Evolutionary conservation across 1,140 invertebrate species (phyloP).

Genomic region (Drosophila athabasca): DNA sequence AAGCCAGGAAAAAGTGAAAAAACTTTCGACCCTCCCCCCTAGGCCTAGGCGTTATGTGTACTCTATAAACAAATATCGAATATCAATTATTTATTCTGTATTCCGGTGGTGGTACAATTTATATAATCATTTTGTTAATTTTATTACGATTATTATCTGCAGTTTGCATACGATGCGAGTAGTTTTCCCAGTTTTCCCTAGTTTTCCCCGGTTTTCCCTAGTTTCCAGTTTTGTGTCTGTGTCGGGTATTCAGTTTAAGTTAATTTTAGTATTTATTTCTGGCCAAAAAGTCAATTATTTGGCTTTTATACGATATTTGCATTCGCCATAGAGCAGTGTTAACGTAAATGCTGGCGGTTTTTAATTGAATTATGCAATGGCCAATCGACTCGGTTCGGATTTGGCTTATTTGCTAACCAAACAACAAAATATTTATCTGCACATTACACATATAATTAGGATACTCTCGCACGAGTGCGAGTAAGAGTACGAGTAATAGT

Average conservation of each 20-base stretch:
- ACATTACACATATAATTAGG: constrained; percentile 56
- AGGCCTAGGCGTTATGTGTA: neutral
- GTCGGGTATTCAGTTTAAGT: constrained; percentile 56
- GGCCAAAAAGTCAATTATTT: constrained; percentile 67
- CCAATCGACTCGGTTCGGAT: constrained; percentile 40
- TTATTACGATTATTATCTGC: constrained; percentile 39
- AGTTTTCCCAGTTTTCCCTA: constrained; percentile 1
- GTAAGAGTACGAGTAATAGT: too few species aligned
- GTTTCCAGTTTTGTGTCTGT: constrained; percentile 38
- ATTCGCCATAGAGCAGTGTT: constrained; percentile 7
- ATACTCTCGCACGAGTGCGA: constrained; percentile 1
- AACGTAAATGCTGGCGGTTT: constrained; percentile 45
- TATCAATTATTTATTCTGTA: constrained; percentile 46
- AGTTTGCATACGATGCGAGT: constrained; percentile 38
- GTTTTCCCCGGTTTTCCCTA: too few species aligned
- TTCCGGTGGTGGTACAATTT: constrained; percentile 38
- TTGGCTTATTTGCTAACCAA: constrained; percentile 61
- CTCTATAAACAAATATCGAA: constrained; percentile 5
- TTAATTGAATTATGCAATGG: constrained; percentile 63
- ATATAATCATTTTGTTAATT: constrained; percentile 35
- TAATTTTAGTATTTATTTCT: constrained; percentile 52
- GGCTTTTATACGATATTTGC: constrained; percentile 56
- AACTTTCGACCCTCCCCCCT: constrained; percentile 58
- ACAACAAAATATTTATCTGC: constrained; percentile 51
- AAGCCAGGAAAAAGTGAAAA: constrained; percentile 54